Evolutionary conservation across 2,888 invertebrate genomes (phyloP).

Genomic region (Ashinkailepas kermadecensis): DNA sequence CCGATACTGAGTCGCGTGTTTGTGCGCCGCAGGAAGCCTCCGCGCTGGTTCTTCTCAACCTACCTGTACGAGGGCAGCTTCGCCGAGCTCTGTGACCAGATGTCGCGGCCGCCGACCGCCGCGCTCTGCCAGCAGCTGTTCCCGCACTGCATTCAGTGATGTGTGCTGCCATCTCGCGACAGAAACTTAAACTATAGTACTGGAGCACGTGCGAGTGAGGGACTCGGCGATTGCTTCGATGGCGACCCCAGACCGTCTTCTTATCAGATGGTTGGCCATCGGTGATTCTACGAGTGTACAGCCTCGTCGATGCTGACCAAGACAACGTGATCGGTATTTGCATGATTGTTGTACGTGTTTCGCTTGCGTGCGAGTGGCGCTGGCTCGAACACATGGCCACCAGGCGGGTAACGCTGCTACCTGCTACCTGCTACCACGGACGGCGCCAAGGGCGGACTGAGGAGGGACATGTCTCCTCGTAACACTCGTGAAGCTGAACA

Average conservation of each 20-base stretch:
- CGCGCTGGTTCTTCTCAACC: conserved; percentile 7
- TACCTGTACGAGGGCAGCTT: conserved; percentile 10
- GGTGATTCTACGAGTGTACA: not conserved
- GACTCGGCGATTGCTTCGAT: not conserved
- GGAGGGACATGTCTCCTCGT: no score
- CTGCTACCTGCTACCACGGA: no score
- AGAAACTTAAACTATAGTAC: not conserved
- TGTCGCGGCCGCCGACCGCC: not conserved
- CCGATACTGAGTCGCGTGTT: no score
- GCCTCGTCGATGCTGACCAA: not conserved
- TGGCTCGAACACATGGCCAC: no score
- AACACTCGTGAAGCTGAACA: no score
- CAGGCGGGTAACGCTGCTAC: no score
- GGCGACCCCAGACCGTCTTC: not conserved
- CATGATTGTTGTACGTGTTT: no score
- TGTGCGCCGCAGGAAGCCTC: not conserved
- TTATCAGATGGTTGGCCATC: not conserved
- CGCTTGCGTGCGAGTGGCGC: no score
- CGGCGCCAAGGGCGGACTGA: no score
- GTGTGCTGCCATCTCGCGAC: not conserved
- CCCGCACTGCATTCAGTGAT: not conserved
- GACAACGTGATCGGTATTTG: no score
- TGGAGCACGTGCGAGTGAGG: not conserved
- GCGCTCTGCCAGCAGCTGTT: not conserved
- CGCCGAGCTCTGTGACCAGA: conserved; percentile 1